Evolutionary conservation across 30 jellyfish, hydroid and myxozoan genomes (phyloP).

Genomic region (Hydractinia symbiolongicarpus): DNA sequence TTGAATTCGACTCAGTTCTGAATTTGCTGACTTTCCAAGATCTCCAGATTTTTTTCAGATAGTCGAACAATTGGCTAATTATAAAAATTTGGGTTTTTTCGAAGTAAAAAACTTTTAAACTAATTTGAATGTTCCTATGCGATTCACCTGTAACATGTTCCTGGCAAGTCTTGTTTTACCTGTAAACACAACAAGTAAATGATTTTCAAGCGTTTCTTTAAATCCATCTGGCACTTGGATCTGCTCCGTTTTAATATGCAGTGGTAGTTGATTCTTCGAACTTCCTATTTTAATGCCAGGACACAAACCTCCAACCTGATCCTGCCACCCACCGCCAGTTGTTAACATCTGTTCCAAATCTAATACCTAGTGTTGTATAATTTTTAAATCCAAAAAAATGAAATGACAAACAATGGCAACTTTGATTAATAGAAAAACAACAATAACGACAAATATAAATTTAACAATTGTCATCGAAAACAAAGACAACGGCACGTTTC

Average conservation of each 20-base stretch:
- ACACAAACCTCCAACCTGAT: slow-evolving; percentile 91
- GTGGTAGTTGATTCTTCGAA: slow-evolving; percentile 74
- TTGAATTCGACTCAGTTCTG: no score
- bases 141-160: slow-evolving; percentile 81
- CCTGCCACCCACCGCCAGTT: slow-evolving; percentile 99
- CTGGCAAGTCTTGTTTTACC: slow-evolving; percentile 96
- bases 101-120: background rate
- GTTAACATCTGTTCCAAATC: slow-evolving; percentile 92
- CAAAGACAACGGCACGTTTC: background rate
- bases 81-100: background rate
- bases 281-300: slow-evolving; percentile 87
- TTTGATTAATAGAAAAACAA: no score
- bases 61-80: background rate
- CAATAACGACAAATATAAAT: no score
- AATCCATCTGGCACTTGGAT: slow-evolving; percentile 76
- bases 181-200: slow-evolving; percentile 75
- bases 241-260: slow-evolving; percentile 48
- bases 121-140: background rate
- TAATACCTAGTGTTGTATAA: slow-evolving; percentile 50
- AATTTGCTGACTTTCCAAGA: no score
- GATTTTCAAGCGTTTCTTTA: slow-evolving; percentile 57
- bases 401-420: background rate
- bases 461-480: background rate
- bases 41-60: background rate
- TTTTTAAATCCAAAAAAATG: background rate